Base-by-base conservation (phyloP, 2,797 vertebrate genomes). In the Rousettus madagascariensis region DNA sequence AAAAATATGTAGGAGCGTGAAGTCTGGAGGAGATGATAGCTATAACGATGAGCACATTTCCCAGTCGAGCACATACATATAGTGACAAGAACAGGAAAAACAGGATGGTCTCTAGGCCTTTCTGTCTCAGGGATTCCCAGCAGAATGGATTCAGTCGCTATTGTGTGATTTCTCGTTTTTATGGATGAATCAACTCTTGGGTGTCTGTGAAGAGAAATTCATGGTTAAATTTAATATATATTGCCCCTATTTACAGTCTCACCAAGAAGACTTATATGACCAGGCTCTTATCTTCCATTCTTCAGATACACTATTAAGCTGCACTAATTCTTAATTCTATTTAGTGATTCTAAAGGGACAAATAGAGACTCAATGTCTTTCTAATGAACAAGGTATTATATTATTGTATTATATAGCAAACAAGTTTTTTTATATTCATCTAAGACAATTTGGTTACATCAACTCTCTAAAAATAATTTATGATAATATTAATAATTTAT, bases 1-100 rank as follows among this genome's bases (percentile, higher is more conserved):
- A 96, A 36, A 97, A 97, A 55, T 96, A 96, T 95, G 97, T 88
- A 13, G 94, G 95, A 1, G 72, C 88, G 33, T 96, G 95, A 30
- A 97, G 94, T 13, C 1, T 8, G 28, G 89, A 91, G 2, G 90
- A 86, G n/a, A 86, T 11, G 84, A 96, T 36, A 15, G 82, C 78
- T 15, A 33, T 61, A 10, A 98, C 87, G 17, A 98, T 96, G 49
- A 97, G 72, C 6, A 38, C 6, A 5, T 97, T 97, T 72, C 92
- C 97, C 43, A 90, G 57, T 9, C 97, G 80, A 5, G 68, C 79
- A 12, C 65, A 83, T 1, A 66, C 1, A 28, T 96, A 97, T 0
- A 95, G 1, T 0, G 26, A 33, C 33, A 33, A 22, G 72, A 97
- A 97, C 0, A 97, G 49, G 49, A 80, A 20, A 8, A 97, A 55